Evolutionary conservation across 2,888 invertebrate genomes (phyloP).

Genomic region (Eremobia ochroleuca): DNA sequence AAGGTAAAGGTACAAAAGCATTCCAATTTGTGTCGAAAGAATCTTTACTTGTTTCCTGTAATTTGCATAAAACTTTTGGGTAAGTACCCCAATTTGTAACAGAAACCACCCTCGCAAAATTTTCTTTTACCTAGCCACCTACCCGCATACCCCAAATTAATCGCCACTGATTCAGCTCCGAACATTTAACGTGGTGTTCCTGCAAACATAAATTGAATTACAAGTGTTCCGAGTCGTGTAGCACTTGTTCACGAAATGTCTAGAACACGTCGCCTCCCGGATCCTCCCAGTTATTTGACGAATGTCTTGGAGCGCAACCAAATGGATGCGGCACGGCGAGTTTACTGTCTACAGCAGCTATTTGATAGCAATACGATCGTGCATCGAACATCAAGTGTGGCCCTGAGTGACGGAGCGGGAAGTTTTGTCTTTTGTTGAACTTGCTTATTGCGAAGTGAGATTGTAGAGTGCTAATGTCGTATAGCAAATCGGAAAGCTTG

Average conservation of each 20-base stretch:
- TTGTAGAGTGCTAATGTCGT: constrained; percentile 10
- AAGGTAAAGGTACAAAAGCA: constrained; percentile 5
- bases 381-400: constrained; percentile 52
- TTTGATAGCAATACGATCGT: constrained; percentile 63
- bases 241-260: constrained; percentile 66
- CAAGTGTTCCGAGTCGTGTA: constrained; percentile 65
- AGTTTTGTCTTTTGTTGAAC: constrained; percentile 52
- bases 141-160: constrained; percentile 53
- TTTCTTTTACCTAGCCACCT: constrained; percentile 18
- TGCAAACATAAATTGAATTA: constrained; percentile 70
- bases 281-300: constrained; percentile 74
- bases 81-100: constrained; percentile 43
- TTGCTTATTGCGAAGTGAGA: constrained; percentile 35
- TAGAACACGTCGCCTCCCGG: constrained; percentile 52
- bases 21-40: constrained; percentile 2
- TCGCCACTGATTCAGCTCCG: constrained; percentile 44
- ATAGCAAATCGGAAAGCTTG: not conserved
- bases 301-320: constrained; percentile 77
- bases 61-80: constrained; percentile 38
- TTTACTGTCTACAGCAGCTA: constrained; percentile 58
- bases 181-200: constrained; percentile 64
- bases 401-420: constrained; percentile 6
- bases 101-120: constrained; percentile 11
- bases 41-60: constrained; percentile 32
- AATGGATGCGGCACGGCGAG: constrained; percentile 72